Evolutionary conservation across 2,888 invertebrate genomes (phyloP).

Genomic region (Junonia oenone): DNA sequence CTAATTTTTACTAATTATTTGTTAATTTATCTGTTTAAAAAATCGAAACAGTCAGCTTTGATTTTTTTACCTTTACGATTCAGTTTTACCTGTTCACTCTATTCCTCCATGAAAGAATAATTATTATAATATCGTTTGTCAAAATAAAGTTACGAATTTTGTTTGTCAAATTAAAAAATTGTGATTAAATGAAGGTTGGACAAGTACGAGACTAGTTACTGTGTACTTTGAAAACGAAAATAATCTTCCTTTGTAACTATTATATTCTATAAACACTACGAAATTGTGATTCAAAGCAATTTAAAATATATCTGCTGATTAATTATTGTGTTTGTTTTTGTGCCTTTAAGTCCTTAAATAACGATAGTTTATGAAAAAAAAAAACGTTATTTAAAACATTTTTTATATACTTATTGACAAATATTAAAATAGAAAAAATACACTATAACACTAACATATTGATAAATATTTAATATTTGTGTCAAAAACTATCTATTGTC

Average conservation of each 20-base stretch:
- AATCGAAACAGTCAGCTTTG: too few species aligned
- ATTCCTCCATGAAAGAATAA: not conserved
- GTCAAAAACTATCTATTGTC: too few species aligned
- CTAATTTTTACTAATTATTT: too few species aligned
- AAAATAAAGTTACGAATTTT: conserved; percentile 2
- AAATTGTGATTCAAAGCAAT: conserved; percentile 79
- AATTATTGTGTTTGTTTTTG: conserved; percentile 53
- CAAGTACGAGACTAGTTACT: conserved; percentile 48
- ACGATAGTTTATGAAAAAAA: too few species aligned
- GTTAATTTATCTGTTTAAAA: too few species aligned
- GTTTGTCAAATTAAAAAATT: conserved; percentile 8
- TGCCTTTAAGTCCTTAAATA: not conserved
- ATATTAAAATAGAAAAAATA: too few species aligned
- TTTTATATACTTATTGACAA: too few species aligned
- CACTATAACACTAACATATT: too few species aligned
- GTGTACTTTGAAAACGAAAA: conserved; percentile 62
- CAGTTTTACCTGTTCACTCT: not conserved
- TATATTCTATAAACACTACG: conserved; percentile 77
- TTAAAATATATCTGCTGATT: conserved; percentile 80
- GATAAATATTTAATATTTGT: too few species aligned
- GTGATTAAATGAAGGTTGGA: conserved; percentile 32
- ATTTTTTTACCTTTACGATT: too few species aligned
- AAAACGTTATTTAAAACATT: too few species aligned
- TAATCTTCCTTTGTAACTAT: conserved; percentile 78
- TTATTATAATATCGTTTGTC: not conserved